phyloP scores from a whole-genome alignment of 2,888 invertebrate species.

The Drosophila setosimentum region DNA sequence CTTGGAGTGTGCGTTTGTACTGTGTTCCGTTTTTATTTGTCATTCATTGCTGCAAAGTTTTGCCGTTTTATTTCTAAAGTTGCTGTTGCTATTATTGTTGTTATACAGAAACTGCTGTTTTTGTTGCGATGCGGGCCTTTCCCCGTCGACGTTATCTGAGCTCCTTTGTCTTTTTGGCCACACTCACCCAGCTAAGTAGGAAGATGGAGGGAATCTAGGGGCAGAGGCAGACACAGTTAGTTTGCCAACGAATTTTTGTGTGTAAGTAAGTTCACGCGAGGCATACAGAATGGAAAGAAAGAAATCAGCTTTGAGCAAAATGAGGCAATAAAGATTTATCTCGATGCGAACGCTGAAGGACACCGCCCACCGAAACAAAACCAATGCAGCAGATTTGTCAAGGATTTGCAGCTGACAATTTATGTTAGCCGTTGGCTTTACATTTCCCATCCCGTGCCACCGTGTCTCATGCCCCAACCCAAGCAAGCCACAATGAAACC shows the following conservation, averaged over 20 bases:
- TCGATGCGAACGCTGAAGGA: constrained; percentile 48
- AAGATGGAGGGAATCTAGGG: neutral
- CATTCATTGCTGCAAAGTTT: constrained; percentile 69
- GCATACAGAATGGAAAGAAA: constrained; percentile 48
- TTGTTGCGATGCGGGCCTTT: constrained; percentile 58
- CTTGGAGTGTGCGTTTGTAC: constrained; percentile 49
- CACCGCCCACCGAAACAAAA: constrained; percentile 43
- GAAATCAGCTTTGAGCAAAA: constrained; percentile 75
- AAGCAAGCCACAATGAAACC: constrained; percentile 29
- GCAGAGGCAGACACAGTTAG: constrained; percentile 36
- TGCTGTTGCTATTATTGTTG: constrained; percentile 27
- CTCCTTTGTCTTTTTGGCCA: constrained; percentile 66
- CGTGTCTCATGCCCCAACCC: constrained; percentile 2
- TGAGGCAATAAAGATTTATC: constrained; percentile 80
- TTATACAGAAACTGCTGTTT: constrained; percentile 7
- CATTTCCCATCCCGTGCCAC: constrained; percentile 1
- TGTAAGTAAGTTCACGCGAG: constrained; percentile 29
- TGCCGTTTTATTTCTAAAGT: constrained; percentile 54
- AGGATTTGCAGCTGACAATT: constrained; percentile 74
- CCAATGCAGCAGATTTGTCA: constrained; percentile 78
- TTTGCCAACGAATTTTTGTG: constrained; percentile 48
- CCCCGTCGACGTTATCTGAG: constrained; percentile 57
- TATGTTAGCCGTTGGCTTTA: constrained; percentile 65
- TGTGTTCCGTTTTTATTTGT: constrained; percentile 73
- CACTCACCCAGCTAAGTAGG: constrained; percentile 32